Evolutionary conservation across 2,888 invertebrate genomes (phyloP).

Genomic region (Platypus cylindrus): DNA sequence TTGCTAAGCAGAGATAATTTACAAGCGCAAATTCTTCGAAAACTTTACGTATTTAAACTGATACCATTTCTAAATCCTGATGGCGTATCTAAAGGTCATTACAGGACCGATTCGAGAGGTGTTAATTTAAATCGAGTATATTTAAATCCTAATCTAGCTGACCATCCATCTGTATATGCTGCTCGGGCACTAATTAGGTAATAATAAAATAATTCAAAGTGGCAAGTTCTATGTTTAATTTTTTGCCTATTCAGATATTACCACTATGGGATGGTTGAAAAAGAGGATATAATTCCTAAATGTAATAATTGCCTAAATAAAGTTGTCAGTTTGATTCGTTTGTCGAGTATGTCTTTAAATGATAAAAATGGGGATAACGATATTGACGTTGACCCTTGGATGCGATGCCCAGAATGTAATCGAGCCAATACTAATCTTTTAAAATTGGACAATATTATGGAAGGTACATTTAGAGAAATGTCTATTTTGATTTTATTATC

Average conservation of each 20-base stretch:
- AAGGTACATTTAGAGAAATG: conserved; percentile 38
- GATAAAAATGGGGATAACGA: conserved; percentile 7
- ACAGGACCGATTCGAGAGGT: conserved; percentile 75
- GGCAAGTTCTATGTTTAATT: background rate
- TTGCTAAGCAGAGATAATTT: conserved; percentile 62
- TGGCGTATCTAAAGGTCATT: conserved; percentile 76
- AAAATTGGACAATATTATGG: conserved; percentile 36
- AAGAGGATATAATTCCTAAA: conserved; percentile 37
- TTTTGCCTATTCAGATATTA: conserved; percentile 42
- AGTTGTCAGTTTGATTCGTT: conserved; percentile 25
- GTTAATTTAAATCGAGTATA: conserved; percentile 83
- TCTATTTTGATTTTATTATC: no score
- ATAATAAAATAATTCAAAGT: conserved; percentile 1
- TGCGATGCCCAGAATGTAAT: no score
- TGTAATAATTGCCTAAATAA: conserved; percentile 22
- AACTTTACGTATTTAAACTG: conserved; percentile 74
- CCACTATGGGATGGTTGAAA: conserved; percentile 52
- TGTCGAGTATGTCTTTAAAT: conserved; percentile 30
- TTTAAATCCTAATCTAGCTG: conserved; percentile 56
- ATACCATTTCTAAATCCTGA: conserved; percentile 88
- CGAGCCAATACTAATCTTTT: no score
- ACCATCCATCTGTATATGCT: conserved; percentile 79
- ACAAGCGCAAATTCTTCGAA: conserved; percentile 58
- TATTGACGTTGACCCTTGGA: conserved; percentile 1
- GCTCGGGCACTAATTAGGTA: conserved; percentile 61